These are phyloP conservation scores for Peromyscus maniculatus DNA, from an alignment of 2,113 vertebrate genomes.

Conservation along the genomic window DNA sequence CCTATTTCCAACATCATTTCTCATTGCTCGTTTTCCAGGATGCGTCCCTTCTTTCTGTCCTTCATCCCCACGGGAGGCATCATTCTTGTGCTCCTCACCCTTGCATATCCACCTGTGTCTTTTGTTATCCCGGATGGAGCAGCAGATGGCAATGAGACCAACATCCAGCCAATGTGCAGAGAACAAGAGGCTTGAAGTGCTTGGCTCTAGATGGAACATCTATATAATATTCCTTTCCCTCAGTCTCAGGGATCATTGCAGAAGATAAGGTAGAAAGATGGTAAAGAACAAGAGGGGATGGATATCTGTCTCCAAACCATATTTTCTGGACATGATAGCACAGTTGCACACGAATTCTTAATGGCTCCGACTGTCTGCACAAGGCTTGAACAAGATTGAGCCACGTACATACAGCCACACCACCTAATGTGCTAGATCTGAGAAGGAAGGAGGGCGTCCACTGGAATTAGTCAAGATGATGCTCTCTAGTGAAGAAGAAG, in stretches of 20 bases:
- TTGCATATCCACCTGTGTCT: neutral
- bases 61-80: neutral
- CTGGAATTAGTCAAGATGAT: neutral
- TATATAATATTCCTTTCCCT: too few relatives aligned
- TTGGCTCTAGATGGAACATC: neutral
- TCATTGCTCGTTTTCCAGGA: too few relatives aligned
- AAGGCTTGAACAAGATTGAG: neutral
- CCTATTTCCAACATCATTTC: neutral
- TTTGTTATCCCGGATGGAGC: neutral
- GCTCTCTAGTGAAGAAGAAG: neutral
- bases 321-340: neutral
- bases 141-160: neutral
- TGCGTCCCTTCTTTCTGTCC: neutral
- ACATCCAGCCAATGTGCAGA: too few relatives aligned
- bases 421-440: neutral
- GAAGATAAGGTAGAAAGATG: neutral
- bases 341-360: neutral
- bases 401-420: fast-evolving
- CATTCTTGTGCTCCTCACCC: neutral
- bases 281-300: neutral
- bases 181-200: neutral
- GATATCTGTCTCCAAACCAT: neutral
- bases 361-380: neutral
- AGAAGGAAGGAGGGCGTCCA: neutral
- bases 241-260: neutral